These are phyloP conservation scores for Muscidifurax raptorellus DNA, from an alignment of 1,140 invertebrate species.

Conservation along the genomic window DNA sequence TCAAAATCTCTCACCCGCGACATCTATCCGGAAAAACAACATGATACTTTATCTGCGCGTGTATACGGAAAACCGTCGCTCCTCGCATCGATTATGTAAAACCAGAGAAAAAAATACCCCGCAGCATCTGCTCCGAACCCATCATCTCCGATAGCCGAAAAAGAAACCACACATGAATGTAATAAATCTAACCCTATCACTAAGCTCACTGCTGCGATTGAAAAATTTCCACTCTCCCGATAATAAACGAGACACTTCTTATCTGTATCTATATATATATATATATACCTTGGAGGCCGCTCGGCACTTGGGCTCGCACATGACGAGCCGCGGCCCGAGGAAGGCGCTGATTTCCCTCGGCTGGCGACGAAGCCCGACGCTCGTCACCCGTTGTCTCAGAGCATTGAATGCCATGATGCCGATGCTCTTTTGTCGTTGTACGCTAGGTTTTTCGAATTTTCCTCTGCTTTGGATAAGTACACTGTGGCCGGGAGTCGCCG, in stretches of 20 bases:
- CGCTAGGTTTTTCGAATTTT: neutral
- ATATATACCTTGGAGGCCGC: constrained; percentile 24
- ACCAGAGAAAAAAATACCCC: too few species aligned
- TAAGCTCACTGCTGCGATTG: neutral
- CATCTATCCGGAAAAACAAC: neutral
- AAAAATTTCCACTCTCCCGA: neutral
- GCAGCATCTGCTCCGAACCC: too few species aligned
- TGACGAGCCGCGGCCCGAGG: constrained; percentile 20
- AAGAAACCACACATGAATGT: neutral
- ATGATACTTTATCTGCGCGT: neutral
- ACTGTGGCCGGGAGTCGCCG: neutral
- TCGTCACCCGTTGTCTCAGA: constrained; percentile 1
- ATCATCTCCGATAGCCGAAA: neutral
- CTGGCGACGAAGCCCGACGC: neutral
- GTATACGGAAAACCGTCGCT: too few species aligned
- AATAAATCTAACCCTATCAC: neutral
- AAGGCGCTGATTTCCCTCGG: constrained; percentile 10
- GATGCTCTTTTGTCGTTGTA: neutral
- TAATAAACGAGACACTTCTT: neutral
- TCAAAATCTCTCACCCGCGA: neutral
- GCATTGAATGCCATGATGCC: constrained; percentile 34
- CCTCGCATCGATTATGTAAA: constrained; percentile 26
- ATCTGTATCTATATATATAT: too few species aligned
- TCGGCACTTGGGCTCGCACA: constrained; percentile 37
- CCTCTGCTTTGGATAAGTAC: neutral